Evolutionary conservation across 2,888 invertebrate genomes (phyloP), one percentile per base, ranked within the genome.

Genomic region (Carpatolechia fugitivella): DNA sequence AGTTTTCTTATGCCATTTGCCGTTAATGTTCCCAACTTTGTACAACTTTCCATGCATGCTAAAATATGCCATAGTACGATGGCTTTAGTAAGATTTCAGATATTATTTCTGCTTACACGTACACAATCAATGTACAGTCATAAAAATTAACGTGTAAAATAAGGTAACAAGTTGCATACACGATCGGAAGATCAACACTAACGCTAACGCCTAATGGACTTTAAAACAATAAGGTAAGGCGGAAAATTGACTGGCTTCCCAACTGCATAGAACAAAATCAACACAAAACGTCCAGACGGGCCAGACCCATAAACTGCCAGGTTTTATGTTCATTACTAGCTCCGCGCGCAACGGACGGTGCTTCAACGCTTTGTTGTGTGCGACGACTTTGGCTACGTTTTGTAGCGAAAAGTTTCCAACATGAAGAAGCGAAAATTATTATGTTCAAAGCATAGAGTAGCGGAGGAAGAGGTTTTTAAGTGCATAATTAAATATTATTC

Each of bases 1-100:
- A 62, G 57, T 66, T 66, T 62, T 64, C 59, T 60, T 58, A 58
- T 54, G 51, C 64, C 58, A 47, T 64, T 62, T 57, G 64, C 52
- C 46, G 31, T 46, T 54, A 56, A 50, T 46, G 44, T 49, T 33
- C 16, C 29, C 11, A 54, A 36, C 36, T 54, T 36, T 35, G 47
- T 36, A 18, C 16, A 29, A 1, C 8, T 33, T 33, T 31, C n/a
- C 14, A 29, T 47, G 6, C 44, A 44, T 7, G 18, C 10, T 44
- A n/a, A 16, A 40, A 40, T 40, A 40, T 7, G 7, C 38, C n/a
- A n/a, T 33, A 33, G 8, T 8, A 33, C 33, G 33, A 33, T 6
- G 24, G 24, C 6, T 24, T 24, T 4, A 24, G 24, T 24, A 24
- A 24, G 24, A 24, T 24, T 24, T 24, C 24, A 24, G 24, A 24